These are phyloP conservation scores for Anas acuta DNA, from an alignment of 2,797 vertebrate genomes.

Conservation along the genomic window DNA sequence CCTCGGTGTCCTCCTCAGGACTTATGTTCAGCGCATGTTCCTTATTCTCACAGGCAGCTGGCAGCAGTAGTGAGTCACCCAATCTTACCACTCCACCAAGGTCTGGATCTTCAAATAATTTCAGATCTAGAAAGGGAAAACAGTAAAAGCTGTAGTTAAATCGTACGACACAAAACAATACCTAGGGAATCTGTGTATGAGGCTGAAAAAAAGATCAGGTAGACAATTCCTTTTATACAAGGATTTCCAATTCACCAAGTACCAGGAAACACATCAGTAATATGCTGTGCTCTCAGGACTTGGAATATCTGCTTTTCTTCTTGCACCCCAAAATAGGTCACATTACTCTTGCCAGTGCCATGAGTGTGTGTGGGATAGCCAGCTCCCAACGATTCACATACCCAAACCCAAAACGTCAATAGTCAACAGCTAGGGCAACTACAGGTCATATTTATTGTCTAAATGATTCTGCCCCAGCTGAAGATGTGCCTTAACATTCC, in stretches of 20 bases:
- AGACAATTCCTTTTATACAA: neutral
- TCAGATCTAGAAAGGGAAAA: slow-evolving; percentile 72
- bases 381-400: neutral
- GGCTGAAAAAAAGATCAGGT: neutral
- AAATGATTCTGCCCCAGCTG: neutral
- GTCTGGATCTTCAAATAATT: slow-evolving; percentile 85
- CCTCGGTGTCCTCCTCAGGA: slow-evolving; percentile 66
- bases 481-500: neutral
- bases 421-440: neutral
- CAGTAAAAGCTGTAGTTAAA: neutral
- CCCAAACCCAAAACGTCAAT: neutral
- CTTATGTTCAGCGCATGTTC: neutral
- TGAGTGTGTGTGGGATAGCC: neutral
- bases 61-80: slow-evolving; percentile 81
- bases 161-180: neutral
- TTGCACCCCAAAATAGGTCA: neutral
- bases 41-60: slow-evolving; percentile 48
- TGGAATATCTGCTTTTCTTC: neutral
- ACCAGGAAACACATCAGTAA: neutral
- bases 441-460: neutral
- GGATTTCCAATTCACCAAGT: neutral
- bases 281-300: neutral
- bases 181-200: neutral
- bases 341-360: neutral
- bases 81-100: slow-evolving; percentile 78